Evolutionary conservation across 2,113 vertebrate species (phyloP), one percentile per base, ranked within the genome.

Genomic region (Piliocolobus tephrosceles): DNA sequence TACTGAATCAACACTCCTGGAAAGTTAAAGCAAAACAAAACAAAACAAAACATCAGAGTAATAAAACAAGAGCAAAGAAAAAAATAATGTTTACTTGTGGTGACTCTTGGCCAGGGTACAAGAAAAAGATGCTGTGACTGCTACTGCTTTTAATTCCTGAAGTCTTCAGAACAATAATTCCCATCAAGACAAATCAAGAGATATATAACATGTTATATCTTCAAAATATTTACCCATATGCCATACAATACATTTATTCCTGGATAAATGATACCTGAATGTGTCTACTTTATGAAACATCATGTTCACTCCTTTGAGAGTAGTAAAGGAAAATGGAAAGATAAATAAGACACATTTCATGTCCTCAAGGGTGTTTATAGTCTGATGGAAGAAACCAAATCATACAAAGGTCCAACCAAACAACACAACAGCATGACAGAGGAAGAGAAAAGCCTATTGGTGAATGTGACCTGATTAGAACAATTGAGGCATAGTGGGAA

Each of bases 101-200:
- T 47, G 61, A 58, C 14, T 30, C 16, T 8, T 66, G 45, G 8
- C 14, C 18, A 18, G 10, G 1, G 12, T n/a, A 0, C 11, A 79
- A 68, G 8, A 38, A 16, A 68, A 57, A 10, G 18, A 35, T 90
- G 23, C 5, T n/a, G 10, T 40, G 18, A 5, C 57, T 66, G 61
- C 11, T 95, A 11, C 23, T 30, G 35, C 75, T 32, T 84, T 66
- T 90, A 30, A 78, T 90, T 70, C 35, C 70, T 45, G 66, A 11
- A 5, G 58, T 3, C 82, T 96, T 86, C 25, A 18, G n/a, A 76
- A 80, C 3, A 43, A 22, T 70, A 76, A 79, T 30, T 95, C 10
- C 57, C 55, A 95, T 57, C n/a, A 88, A 88, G 40, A 83, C 16
- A 87, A 75, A 38, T 81, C 47, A 85, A 95, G 45, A 91, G 35